Evolutionary conservation across 2,113 vertebrate species (phyloP).

Genomic region (Pygathrix nemaeus): DNA sequence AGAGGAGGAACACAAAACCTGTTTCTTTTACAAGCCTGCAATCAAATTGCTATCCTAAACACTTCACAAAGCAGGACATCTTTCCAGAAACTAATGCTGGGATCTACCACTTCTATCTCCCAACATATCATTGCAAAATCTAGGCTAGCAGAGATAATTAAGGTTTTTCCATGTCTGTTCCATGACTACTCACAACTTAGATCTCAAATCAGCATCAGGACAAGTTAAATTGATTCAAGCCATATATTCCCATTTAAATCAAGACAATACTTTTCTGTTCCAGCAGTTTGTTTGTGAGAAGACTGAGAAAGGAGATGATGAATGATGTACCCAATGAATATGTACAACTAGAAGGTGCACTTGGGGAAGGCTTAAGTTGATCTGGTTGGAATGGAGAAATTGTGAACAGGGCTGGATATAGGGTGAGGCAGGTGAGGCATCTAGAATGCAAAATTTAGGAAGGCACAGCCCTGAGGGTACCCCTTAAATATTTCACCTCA

Average conservation of each 20-base stretch:
- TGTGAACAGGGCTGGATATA: background rate
- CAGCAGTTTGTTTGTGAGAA: background rate
- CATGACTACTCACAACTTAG: slow-evolving; percentile 10
- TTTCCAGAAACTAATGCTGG: slow-evolving; percentile 22
- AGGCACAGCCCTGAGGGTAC: background rate
- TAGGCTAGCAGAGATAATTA: background rate
- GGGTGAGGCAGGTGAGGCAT: background rate
- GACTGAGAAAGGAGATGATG: slow-evolving; percentile 1
- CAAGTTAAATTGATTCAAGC: slow-evolving; percentile 38
- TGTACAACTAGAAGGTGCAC: background rate
- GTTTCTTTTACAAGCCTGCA: background rate
- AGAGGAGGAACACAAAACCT: slow-evolving; percentile 10
- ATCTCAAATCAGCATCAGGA: slow-evolving; percentile 1
- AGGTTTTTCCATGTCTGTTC: background rate
- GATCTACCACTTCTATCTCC: background rate
- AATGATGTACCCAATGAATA: background rate
- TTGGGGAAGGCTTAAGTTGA: background rate
- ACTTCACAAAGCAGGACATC: background rate
- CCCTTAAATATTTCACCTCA: background rate
- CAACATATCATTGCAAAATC: background rate
- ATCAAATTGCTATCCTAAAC: background rate
- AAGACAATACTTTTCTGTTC: slow-evolving; percentile 39
- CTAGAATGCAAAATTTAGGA: background rate
- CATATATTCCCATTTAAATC: slow-evolving; percentile 30
- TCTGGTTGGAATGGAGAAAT: background rate